phyloP scores from a whole-genome alignment of 64 coral and sea anemone species.

The Montipora capricornis region DNA sequence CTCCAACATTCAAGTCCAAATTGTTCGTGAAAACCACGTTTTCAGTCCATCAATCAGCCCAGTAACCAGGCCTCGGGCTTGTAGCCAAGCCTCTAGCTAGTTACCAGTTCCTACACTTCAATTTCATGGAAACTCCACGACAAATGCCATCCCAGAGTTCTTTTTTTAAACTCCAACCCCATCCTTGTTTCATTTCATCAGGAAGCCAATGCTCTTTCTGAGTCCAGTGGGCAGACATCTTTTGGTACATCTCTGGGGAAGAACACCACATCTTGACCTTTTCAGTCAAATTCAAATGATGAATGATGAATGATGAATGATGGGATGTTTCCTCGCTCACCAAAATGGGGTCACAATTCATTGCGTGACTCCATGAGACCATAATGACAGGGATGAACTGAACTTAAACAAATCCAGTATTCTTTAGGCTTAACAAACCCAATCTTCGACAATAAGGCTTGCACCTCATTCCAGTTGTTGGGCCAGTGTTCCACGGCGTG shows the following conservation, averaged over 20 bases:
- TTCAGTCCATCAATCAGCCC: too few relatives aligned
- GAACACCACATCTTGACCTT: constrained; percentile 81
- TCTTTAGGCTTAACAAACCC: constrained; percentile 10
- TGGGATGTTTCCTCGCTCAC: constrained; percentile 62
- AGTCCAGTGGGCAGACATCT: constrained; percentile 75
- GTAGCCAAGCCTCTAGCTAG: too few relatives aligned
- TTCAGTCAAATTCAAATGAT: constrained; percentile 63
- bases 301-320: neutral
- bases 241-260: constrained; percentile 67
- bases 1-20: too few relatives aligned
- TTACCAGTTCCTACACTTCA: too few relatives aligned
- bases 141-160: constrained; percentile 70
- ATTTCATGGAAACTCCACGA: too few relatives aligned
- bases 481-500: constrained; percentile 29
- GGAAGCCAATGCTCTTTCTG: constrained; percentile 71
- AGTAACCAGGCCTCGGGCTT: too few relatives aligned
- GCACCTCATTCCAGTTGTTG: constrained; percentile 51
- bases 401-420: constrained; percentile 62
- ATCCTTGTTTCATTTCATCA: constrained; percentile 7
- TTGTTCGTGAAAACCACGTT: too few relatives aligned
- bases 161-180: constrained; percentile 50
- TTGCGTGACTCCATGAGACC: constrained; percentile 37
- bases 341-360: constrained; percentile 59
- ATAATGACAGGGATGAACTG: constrained; percentile 65
- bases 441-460: constrained; percentile 8